phyloP scores from a whole-genome alignment of 2,797 vertebrate species.

The Calcarius lapponicus region DNA sequence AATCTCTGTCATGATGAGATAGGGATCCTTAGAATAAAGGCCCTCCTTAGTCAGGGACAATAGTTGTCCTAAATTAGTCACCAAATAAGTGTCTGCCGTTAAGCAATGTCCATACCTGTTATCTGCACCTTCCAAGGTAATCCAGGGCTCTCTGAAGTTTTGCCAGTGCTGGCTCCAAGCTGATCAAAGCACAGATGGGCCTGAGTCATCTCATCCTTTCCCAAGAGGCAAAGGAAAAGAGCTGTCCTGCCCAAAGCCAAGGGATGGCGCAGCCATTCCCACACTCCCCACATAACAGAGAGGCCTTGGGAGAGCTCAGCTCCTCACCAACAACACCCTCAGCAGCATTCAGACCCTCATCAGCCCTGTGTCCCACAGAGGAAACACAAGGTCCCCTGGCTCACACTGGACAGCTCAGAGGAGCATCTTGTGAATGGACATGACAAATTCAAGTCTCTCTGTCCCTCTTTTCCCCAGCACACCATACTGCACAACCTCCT shows the following conservation, averaged over 20 bases:
- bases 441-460: not conserved
- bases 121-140: not conserved
- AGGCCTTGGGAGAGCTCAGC: not conserved
- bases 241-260: not conserved
- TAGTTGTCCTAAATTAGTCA: not conserved
- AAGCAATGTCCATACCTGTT: not conserved
- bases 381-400: not conserved
- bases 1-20: not conserved
- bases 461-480: not conserved
- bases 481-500: not conserved
- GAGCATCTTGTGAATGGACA: not conserved
- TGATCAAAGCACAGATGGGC: not conserved
- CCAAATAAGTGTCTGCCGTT: not conserved
- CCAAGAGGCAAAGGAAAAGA: not conserved
- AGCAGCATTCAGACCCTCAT: not conserved
- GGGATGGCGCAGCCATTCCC: not conserved
- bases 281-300: not conserved
- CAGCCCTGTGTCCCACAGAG: not conserved
- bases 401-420: not conserved
- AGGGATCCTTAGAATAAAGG: not conserved
- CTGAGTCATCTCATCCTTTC: not conserved
- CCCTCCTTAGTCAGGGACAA: not conserved
- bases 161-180: not conserved
- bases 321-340: not conserved
- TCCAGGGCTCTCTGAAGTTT: not conserved